A percentile compares a stretch with the other conserved stretches of the same genome.
Evolutionary conservation across 1,140 invertebrate species (phyloP).

Genomic region (Psilanteris sp.): DNA sequence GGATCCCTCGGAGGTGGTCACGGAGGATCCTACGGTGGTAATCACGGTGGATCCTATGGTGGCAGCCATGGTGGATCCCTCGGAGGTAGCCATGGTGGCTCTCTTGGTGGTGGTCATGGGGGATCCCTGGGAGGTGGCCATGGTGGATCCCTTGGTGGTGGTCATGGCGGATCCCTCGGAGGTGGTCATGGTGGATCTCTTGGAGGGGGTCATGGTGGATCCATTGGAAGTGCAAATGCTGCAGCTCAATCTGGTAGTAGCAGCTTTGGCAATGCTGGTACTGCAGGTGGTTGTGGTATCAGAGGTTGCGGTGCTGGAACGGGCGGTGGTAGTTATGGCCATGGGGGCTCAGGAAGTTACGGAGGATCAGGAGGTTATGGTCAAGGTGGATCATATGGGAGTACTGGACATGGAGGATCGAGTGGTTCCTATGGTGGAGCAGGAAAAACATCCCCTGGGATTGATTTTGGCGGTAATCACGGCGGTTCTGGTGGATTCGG

Average conservation of each 20-base stretch:
- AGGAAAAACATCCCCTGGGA: not conserved
- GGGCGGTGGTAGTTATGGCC: not conserved
- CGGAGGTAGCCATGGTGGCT: too few species aligned
- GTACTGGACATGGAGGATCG: conserved; percentile 7
- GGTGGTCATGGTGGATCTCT: not conserved
- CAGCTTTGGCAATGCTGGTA: not conserved
- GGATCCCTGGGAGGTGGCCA: not conserved
- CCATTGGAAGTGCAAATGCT: too few species aligned
- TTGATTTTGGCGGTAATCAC: not conserved
- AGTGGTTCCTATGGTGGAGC: conserved; percentile 15
- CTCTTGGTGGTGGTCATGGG: not conserved
- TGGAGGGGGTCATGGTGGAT: too few species aligned
- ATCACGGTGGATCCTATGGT: too few species aligned
- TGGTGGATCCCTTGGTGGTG: not conserved
- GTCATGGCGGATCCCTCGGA: not conserved
- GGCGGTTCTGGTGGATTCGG: not conserved
- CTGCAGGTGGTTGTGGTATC: not conserved
- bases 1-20: not conserved
- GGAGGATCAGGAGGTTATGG: conserved; percentile 10
- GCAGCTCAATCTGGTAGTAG: too few species aligned
- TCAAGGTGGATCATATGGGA: conserved; percentile 1
- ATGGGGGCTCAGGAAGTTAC: not conserved
- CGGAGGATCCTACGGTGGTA: not conserved
- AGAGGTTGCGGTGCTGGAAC: not conserved
- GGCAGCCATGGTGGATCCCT: too few species aligned